Conservation (phyloP, 2,113 vertebrate genomes). For the Xiphophorus maculatus region DNA sequence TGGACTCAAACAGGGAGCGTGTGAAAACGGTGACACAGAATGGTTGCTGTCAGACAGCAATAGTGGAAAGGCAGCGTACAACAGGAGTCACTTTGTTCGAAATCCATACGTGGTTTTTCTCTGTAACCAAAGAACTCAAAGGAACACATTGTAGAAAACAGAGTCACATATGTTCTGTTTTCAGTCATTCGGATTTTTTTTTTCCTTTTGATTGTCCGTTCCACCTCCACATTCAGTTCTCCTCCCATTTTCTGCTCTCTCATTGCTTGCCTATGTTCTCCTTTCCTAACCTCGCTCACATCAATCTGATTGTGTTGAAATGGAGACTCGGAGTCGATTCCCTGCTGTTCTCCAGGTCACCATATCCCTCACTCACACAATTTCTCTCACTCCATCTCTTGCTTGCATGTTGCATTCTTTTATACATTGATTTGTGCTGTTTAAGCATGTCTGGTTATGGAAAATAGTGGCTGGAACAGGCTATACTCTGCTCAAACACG, state of each 20-base stretch:
- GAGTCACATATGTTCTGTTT: background rate
- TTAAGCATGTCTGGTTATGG: conserved; percentile 48
- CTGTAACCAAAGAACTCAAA: background rate
- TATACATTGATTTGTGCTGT: conserved; percentile 22
- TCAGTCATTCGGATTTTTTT: background rate
- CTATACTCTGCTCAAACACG: conserved; percentile 1
- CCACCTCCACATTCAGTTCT: background rate
- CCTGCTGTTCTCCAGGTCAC: conserved; percentile 27
- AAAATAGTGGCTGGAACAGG: too few species aligned
- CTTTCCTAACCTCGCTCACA: too few species aligned
- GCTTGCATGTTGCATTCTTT: background rate
- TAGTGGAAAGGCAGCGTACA: background rate
- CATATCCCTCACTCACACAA: conserved; percentile 11
- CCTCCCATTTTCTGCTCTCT: background rate
- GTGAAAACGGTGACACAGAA: conserved; percentile 62
- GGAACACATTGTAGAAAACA: background rate
- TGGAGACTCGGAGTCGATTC: conserved; percentile 39
- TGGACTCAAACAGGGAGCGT: conserved; percentile 45
- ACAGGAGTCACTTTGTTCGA: conserved; percentile 2
- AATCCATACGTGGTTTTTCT: background rate
- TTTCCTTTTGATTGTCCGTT: too few species aligned
- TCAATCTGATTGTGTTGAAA: background rate
- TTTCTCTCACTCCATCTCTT: background rate
- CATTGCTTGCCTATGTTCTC: too few species aligned
- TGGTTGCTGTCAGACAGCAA: conserved; percentile 10